Evolutionary conservation across 1,140 invertebrate species (phyloP), one percentile per base, ranked within the genome.

Genomic region (Leptinotarsa defecta): DNA sequence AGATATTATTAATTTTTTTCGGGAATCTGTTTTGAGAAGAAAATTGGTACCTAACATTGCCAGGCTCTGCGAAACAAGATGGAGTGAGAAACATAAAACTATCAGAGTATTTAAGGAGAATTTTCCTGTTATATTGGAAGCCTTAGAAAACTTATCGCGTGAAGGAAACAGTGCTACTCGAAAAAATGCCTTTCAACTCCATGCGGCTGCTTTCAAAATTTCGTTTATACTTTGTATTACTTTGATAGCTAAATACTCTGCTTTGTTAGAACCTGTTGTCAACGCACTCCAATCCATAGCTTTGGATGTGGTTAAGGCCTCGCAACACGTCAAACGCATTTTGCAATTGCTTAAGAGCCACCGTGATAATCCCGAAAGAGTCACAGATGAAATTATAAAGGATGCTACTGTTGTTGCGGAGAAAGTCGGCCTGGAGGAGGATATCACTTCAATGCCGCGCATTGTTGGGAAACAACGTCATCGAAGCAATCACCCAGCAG

Each of bases 1-100:
- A 79, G 77, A 83, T 77, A 79, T 76, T 71, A 82, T 85, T 71
- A 79, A 77, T 48, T 84, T 83, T 80, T 85, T 85, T 78, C 75
- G 81, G 62, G 81, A 84, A 80, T 81, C 81, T 63, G 69, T 78
- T 80, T 80, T 81, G 68, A 80, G 81, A 74, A 81, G 80, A 68
- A 82, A 82, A 43, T 83, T 78, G 57, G 77, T 79, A 77, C 79
- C 80, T 77, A 84, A 82, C 81, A 81, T 85, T 76, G 63, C 83
- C 43, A 80, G 70, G 22, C 76, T 84, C 52, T 84, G 84, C 73
- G 82, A 82, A 69, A 85, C 80, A 77, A 79, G 81, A 76, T 84
- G 81, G 81, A 80, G 76, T 71, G 77, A 85, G 74, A 84, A 86
- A 82, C 78, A 84, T 71, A 84, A 83, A 81, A 83, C 78, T 48